phyloP scores from a whole-genome alignment of 2,888 invertebrate genomes.

The Xanthorhoe designata region DNA sequence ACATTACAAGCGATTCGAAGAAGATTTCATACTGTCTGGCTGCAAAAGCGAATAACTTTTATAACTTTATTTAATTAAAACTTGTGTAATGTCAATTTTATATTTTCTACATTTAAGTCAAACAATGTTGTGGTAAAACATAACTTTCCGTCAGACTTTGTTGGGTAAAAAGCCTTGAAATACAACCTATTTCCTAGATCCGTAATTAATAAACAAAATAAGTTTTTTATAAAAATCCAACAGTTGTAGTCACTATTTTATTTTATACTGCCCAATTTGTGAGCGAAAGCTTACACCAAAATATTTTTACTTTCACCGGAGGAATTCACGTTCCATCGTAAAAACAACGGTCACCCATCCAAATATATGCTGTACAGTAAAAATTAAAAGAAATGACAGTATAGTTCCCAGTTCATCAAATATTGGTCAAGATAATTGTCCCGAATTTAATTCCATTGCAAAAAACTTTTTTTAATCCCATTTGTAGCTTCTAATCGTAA shows the following conservation, averaged over 20 bases:
- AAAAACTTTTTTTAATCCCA: neutral
- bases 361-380: neutral
- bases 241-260: neutral
- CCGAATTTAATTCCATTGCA: neutral
- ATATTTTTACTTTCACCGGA: constrained; percentile 17
- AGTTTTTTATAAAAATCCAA: too few relatives aligned
- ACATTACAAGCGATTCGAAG: neutral
- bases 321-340: neutral
- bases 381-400: too few relatives aligned
- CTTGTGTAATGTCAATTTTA: too few relatives aligned
- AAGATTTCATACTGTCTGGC: neutral
- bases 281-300: constrained; percentile 14
- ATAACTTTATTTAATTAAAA: neutral
- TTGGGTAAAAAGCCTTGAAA: too few relatives aligned
- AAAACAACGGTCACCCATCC: neutral
- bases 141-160: neutral
- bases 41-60: neutral
- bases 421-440: too few relatives aligned
- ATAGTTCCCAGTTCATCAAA: too few relatives aligned
- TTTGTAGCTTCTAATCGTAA: neutral
- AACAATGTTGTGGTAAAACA: neutral
- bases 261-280: constrained; percentile 4
- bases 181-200: too few relatives aligned
- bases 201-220: too few relatives aligned
- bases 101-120: neutral